Percentiles rank a stretch among this genome's conserved stretches.
Conservation (phyloP, 2,113 vertebrate species). For the Semicossyphus pulcher region DNA sequence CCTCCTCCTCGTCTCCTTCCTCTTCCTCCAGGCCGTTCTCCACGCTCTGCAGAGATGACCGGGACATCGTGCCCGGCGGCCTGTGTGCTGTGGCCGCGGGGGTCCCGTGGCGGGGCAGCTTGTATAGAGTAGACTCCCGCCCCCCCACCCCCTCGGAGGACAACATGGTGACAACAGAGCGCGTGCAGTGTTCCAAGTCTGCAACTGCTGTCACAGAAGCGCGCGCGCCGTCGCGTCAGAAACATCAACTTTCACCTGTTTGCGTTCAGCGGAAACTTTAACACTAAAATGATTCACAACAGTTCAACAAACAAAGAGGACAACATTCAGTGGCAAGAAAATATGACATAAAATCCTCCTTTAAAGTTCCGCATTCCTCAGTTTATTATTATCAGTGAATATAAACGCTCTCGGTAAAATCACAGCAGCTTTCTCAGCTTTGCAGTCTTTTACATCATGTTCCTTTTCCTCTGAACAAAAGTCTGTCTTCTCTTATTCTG, state of each 20-base stretch:
- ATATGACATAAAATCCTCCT: too few species aligned
- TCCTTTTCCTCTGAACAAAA: too few species aligned
- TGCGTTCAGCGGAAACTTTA: not conserved
- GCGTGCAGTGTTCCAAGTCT: not conserved
- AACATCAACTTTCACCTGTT: conserved; percentile 37
- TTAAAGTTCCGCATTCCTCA: too few species aligned
- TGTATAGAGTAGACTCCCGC: conserved; percentile 47
- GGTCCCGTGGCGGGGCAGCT: conserved; percentile 6
- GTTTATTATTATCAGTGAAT: too few species aligned
- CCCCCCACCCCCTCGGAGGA: not conserved
- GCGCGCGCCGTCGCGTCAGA: conserved; percentile 10
- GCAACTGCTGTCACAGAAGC: not conserved
- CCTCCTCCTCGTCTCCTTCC: conserved; percentile 13
- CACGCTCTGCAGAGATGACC: conserved; percentile 1
- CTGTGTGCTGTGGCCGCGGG: conserved; percentile 10
- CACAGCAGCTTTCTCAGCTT: too few species aligned
- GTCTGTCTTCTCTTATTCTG: too few species aligned
- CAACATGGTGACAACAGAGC: not conserved
- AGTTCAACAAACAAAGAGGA: too few species aligned
- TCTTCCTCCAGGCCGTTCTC: conserved; percentile 41
- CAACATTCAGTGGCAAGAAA: too few species aligned
- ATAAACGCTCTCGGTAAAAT: too few species aligned
- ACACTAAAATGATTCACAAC: too few species aligned
- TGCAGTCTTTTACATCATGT: too few species aligned
- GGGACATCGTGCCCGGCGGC: conserved; percentile 44